Evolutionary conservation across 1,140 invertebrate genomes (phyloP).

Genomic region (Agraylea sexmaculata): DNA sequence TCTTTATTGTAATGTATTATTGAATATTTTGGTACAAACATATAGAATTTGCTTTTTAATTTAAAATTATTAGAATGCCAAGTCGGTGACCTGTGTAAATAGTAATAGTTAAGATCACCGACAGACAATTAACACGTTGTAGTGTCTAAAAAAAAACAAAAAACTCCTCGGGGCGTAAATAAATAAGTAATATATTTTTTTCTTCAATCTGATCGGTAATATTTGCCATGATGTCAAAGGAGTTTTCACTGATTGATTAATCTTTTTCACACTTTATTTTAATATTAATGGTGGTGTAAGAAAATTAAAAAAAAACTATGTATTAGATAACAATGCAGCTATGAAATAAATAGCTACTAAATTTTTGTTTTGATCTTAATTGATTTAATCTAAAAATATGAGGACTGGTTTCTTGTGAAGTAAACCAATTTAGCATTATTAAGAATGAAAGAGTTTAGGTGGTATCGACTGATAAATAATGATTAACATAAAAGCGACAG

Average conservation of each 20-base stretch:
- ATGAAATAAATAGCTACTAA: not conserved
- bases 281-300: not conserved
- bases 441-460: too few relatives aligned
- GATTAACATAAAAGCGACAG: too few relatives aligned
- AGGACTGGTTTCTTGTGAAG: too few relatives aligned
- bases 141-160: too few relatives aligned
- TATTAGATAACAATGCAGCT: not conserved
- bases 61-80: not conserved
- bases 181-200: not conserved
- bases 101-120: too few relatives aligned
- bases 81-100: too few relatives aligned
- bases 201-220: not conserved
- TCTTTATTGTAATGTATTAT: not conserved
- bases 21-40: too few relatives aligned
- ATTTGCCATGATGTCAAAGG: not conserved
- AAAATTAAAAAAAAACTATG: not conserved
- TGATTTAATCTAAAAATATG: not conserved
- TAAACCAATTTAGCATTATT: too few relatives aligned
- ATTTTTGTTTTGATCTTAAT: not conserved
- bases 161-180: too few relatives aligned
- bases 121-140: too few relatives aligned
- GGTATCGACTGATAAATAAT: too few relatives aligned
- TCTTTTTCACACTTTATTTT: too few relatives aligned
- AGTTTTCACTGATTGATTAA: not conserved
- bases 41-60: not conserved